Conservation (phyloP, 1,140 invertebrate genomes). For the Drosophila pallidifrons region DNA sequence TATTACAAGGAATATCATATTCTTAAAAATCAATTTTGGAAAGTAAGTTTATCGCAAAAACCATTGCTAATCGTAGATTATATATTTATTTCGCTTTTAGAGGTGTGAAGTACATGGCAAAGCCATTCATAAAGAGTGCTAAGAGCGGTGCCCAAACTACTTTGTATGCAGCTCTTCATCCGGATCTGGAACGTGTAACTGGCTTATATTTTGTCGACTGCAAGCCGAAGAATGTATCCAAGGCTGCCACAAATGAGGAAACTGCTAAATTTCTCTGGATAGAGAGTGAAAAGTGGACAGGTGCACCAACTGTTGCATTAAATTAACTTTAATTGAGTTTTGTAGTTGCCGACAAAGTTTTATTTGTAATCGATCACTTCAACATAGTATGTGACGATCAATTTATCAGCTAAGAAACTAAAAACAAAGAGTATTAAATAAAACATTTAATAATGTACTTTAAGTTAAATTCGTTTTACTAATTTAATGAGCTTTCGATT, state of each 20-base stretch:
- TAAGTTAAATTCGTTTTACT: too few species aligned
- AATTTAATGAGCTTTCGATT: too few species aligned
- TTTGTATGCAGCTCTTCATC: slow-evolving; percentile 90
- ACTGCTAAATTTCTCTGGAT: slow-evolving; percentile 90
- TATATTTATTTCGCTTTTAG: slow-evolving; percentile 25
- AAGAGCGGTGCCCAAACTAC: slow-evolving; percentile 90
- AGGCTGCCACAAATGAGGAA: slow-evolving; percentile 87
- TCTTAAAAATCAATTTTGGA: not conserved
- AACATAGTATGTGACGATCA: too few species aligned
- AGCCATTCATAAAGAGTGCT: slow-evolving; percentile 90
- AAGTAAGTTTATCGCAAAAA: not conserved
- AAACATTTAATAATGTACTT: too few species aligned
- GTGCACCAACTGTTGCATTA: not conserved
- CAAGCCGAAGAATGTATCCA: slow-evolving; percentile 86
- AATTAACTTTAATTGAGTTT: not conserved
- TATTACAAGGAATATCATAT: slow-evolving; percentile 87
- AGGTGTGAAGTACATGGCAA: slow-evolving; percentile 86
- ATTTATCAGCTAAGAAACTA: too few species aligned
- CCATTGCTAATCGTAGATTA: not conserved
- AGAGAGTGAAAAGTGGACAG: slow-evolving; percentile 91
- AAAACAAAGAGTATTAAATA: too few species aligned
- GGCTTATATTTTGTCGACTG: slow-evolving; percentile 92
- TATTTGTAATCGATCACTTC: not conserved
- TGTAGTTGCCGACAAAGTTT: not conserved
- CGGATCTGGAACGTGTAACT: slow-evolving; percentile 87